Conservation (phyloP, 37 sponge, comb jelly and placozoan genomes). For the Amphimedon queenslandica region DNA sequence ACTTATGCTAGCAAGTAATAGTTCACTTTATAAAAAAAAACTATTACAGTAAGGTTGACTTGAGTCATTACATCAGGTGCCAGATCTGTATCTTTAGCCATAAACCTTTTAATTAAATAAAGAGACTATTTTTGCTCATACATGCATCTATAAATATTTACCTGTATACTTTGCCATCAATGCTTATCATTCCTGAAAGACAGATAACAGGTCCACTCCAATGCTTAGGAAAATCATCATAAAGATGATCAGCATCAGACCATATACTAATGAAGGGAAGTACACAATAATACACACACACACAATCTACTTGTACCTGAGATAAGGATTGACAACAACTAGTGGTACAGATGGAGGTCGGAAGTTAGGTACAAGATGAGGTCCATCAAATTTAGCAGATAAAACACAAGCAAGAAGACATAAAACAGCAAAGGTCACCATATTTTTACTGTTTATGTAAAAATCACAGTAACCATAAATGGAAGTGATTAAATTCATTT, state of each 20-base stretch:
- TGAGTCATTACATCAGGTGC: slow-evolving; percentile 19
- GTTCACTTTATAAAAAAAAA: neutral
- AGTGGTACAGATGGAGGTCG: slow-evolving; percentile 82
- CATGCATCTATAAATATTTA: neutral
- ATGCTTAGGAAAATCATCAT: slow-evolving; percentile 51
- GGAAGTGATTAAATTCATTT: too few relatives aligned
- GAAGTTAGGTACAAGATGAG: slow-evolving; percentile 35
- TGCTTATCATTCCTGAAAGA: slow-evolving; percentile 52
- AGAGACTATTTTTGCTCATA: neutral
- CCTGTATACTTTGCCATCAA: slow-evolving; percentile 55
- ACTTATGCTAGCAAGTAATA: neutral
- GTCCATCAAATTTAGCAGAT: neutral
- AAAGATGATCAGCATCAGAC: slow-evolving; percentile 62
- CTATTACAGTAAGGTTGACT: slow-evolving; percentile 26
- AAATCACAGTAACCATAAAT: too few relatives aligned
- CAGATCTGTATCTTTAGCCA: slow-evolving; percentile 27
- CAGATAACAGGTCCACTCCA: slow-evolving; percentile 49
- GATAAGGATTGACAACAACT: slow-evolving; percentile 67
- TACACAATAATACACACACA: neutral
- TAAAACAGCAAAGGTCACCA: too few relatives aligned
- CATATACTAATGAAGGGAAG: slow-evolving; percentile 39
- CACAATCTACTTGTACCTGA: slow-evolving; percentile 22
- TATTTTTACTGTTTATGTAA: too few relatives aligned
- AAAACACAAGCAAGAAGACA: too few relatives aligned
- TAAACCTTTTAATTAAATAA: slow-evolving; percentile 18